These are phyloP conservation scores for Drepanosiphum platanoidis DNA, from an alignment of 2,888 invertebrate genomes.

Conservation along the genomic window DNA sequence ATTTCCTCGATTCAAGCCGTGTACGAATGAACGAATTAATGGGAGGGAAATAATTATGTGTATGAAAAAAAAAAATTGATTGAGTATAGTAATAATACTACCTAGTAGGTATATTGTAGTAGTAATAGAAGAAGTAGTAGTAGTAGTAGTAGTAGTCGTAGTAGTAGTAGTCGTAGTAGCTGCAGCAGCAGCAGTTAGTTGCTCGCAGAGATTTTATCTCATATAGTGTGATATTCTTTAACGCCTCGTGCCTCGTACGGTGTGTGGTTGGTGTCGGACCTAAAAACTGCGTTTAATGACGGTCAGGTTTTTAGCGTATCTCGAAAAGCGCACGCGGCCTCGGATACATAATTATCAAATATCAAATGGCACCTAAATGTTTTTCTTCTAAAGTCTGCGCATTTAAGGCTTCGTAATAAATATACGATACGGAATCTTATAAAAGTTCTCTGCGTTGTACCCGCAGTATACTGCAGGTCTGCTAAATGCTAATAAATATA, in stretches of 20 bases:
- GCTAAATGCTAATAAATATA: not conserved
- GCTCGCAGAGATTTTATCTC: not conserved
- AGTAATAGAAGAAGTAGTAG: not conserved
- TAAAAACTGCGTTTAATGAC: conserved; percentile 20
- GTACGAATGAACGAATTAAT: not conserved
- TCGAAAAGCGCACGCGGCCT: not conserved
- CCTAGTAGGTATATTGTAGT: not conserved
- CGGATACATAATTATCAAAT: conserved; percentile 11
- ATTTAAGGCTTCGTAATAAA: not conserved
- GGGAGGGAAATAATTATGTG: not conserved
- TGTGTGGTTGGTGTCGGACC: not conserved
- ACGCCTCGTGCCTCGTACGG: not conserved
- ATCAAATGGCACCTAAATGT: not conserved
- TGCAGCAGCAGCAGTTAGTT: not conserved
- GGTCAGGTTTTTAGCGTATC: not conserved
- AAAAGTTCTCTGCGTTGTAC: not conserved
- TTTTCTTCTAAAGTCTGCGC: not conserved
- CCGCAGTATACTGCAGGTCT: not conserved
- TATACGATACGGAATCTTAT: not conserved
- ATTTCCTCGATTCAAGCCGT: not conserved
- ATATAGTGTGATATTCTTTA: not conserved
- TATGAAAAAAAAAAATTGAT: not conserved
- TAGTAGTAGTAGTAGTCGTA: not conserved
- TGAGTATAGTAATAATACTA: not conserved
- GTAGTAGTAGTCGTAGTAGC: not conserved